Base-by-base conservation (phyloP, 2,888 invertebrate genomes). In the Pachydiplax longipennis region DNA sequence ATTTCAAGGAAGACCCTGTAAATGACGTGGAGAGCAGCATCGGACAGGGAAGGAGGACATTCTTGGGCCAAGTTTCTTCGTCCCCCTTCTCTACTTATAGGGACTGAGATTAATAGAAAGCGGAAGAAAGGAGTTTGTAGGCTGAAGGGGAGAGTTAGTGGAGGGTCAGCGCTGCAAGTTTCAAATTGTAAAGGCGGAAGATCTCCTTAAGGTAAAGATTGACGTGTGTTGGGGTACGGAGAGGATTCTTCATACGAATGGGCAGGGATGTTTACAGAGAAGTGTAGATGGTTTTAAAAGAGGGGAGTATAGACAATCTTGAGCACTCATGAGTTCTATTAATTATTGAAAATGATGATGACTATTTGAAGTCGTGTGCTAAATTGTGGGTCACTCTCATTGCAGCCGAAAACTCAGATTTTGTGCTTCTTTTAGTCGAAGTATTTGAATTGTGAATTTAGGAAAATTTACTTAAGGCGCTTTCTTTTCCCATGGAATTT, bases 1-100 rank as follows among this genome's bases (percentile, higher is more conserved):
- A 61, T 65, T 87, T 61, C 87, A 61, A 87, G 65, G 87, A 22
- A 35, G 61, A 61, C 61, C 87, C 87, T 87, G 87, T 37, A 61
- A 87, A 87, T 87, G 87, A 87, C 87, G 87, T 87, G 87, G 61
- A 58, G 87, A 83, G 44, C 58, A 35, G 53, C 83, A n/a, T 15
- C 15, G 31, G 87, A 87, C 61, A 40, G 87, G 87, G 87, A 87
- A 87, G 83, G 53, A 37, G 87, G 87, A 87, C 65, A 48, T 65
- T 31, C 87, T 18, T 48, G 15, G 48, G 12, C 15, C 22, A 6
- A 82, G 25, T 15, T 35, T 8, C 58, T 35, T 31, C 58, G 58
- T 44, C 6, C 35, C 44, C 40, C 40, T 48, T 40, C 22, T 83
- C 73, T 73, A 25, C 31, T 73, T 35, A 15, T 22, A 25, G 15